These are phyloP conservation scores for Orcinus orca DNA, from an alignment of 2,113 vertebrate species.

Conservation along the genomic window DNA sequence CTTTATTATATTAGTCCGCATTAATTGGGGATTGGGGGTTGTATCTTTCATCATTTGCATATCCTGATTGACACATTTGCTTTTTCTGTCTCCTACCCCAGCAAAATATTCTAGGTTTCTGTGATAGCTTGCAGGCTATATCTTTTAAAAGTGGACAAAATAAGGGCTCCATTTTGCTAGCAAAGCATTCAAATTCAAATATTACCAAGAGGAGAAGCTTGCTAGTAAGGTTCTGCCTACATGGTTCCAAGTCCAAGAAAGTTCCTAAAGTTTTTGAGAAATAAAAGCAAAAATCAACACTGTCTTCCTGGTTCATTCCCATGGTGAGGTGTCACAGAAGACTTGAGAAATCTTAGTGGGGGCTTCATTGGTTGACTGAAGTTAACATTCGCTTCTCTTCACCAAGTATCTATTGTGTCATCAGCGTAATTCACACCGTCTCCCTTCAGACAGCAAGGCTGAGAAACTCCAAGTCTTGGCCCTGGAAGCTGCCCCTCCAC, in stretches of 20 bases:
- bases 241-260: neutral
- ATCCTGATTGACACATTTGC: neutral
- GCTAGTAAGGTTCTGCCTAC: neutral
- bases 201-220: neutral
- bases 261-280: neutral
- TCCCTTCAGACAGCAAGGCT: neutral
- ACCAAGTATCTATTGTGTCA: neutral
- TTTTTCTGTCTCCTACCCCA: neutral
- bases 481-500: neutral
- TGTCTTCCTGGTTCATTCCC: neutral
- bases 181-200: neutral
- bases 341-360: neutral
- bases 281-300: neutral
- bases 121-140: neutral
- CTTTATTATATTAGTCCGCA: neutral
- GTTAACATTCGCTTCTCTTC: neutral
- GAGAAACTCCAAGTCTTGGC: neutral
- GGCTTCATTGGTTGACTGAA: neutral
- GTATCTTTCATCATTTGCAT: neutral
- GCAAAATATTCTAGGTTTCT: neutral
- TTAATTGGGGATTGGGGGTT: neutral
- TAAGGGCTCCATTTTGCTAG: neutral
- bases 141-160: neutral
- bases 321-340: neutral
- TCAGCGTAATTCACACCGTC: neutral